These are phyloP conservation scores for Ceyx erithaca DNA, from an alignment of 2,797 vertebrate genomes.

Conservation along the genomic window DNA sequence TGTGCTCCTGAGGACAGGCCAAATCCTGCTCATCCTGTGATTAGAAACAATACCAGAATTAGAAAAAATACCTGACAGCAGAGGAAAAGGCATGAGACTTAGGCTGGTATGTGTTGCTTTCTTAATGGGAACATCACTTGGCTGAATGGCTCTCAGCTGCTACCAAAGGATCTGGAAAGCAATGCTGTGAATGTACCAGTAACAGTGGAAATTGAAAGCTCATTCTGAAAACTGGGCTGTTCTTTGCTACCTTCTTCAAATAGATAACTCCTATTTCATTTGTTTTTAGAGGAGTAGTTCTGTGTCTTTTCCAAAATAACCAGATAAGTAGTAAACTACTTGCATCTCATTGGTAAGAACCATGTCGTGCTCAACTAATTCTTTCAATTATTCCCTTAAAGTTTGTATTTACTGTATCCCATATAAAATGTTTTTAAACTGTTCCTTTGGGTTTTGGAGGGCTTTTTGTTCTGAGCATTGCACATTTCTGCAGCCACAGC, in stretches of 20 bases:
- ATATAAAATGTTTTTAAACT: background rate
- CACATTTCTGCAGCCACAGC: conserved; percentile 3
- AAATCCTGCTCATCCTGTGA: background rate
- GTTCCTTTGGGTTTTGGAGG: background rate
- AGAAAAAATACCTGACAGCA: background rate
- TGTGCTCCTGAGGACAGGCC: background rate
- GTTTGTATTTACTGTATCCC: background rate
- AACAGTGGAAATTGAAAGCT: background rate
- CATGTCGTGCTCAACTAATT: background rate
- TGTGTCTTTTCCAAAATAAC: background rate
- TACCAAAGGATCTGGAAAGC: background rate
- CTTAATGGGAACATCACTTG: background rate
- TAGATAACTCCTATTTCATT: background rate
- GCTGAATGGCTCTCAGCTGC: background rate
- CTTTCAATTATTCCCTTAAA: background rate
- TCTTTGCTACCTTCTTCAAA: background rate
- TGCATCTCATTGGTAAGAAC: background rate
- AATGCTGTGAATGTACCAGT: background rate
- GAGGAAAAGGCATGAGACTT: background rate
- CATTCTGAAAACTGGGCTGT: background rate
- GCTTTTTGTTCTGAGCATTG: background rate
- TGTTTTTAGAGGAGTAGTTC: background rate
- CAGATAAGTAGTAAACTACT: background rate
- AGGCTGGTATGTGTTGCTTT: background rate
- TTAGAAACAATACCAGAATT: background rate